Conservation (phyloP, 2,113 vertebrate species). For the Spizaetus ornatus region DNA sequence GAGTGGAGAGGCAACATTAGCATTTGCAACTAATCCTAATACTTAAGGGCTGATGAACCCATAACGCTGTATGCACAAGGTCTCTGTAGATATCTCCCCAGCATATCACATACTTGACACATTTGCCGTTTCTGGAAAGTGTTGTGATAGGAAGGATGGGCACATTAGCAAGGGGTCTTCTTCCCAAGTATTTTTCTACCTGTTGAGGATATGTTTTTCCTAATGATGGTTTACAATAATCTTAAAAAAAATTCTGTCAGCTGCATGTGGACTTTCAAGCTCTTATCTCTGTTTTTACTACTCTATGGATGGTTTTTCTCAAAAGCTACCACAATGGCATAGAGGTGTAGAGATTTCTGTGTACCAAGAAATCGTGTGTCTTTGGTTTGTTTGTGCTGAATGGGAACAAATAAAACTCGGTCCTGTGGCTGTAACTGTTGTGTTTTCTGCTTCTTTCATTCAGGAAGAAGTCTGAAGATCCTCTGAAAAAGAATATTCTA, state of each 20-base stretch:
- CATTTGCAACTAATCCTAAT: neutral
- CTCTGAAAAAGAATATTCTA: neutral
- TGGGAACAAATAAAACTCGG: neutral
- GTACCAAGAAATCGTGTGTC: neutral
- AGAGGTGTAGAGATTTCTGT: neutral
- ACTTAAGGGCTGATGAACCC: neutral
- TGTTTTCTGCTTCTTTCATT: neutral
- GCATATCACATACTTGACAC: neutral
- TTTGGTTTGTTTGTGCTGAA: neutral
- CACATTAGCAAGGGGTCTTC: fast-evolving
- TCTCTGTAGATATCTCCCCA: neutral
- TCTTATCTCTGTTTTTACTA: neutral
- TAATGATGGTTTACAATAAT: neutral
- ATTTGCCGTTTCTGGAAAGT: neutral
- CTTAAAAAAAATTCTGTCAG: neutral
- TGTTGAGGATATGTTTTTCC: neutral
- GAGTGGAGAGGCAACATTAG: neutral
- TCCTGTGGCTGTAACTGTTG: neutral
- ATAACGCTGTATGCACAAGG: neutral
- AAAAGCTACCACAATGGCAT: neutral
- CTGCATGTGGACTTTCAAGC: neutral
- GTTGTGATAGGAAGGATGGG: neutral
- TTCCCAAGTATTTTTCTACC: neutral
- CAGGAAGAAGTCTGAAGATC: neutral
- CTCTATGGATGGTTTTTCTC: neutral